Evolutionary conservation across 2,797 vertebrate species (phyloP).

Genomic region (Phrynocephalus vlangalii): DNA sequence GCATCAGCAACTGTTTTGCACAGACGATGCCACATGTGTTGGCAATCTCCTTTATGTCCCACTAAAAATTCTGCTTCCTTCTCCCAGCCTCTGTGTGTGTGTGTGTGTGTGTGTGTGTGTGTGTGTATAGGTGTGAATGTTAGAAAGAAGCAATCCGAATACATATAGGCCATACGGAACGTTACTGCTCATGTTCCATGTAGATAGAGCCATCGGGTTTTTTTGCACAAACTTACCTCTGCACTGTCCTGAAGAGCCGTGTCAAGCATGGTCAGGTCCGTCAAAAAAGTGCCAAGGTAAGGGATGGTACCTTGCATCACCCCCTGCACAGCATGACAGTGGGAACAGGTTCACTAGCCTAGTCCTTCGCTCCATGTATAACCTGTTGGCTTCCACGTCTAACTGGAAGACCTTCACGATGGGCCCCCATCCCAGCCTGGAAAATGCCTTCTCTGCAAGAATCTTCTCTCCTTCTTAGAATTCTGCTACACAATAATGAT

Average conservation of each 20-base stretch:
- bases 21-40: not conserved
- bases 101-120: not conserved
- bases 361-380: not conserved
- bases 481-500: not conserved
- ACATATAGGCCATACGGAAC: not conserved
- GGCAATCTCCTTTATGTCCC: not conserved
- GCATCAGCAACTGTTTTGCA: too few relatives aligned
- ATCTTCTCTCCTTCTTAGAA: not conserved
- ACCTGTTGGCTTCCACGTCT: not conserved
- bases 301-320: conserved; percentile 96
- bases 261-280: conserved; percentile 94
- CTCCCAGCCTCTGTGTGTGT: not conserved
- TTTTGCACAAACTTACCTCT: conserved; percentile 79
- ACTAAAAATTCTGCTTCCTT: not conserved
- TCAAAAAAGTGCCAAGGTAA: conserved; percentile 94
- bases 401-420: not conserved
- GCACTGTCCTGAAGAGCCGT: conserved; percentile 91
- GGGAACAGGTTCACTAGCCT: not conserved
- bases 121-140: not conserved
- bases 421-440: not conserved
- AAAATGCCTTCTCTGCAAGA: not conserved
- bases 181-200: not conserved
- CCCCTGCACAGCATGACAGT: conserved; percentile 80
- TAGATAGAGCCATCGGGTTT: conserved; percentile 4
- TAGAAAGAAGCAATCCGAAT: not conserved